phyloP scores from a whole-genome alignment of 2,113 vertebrate species.

The Daphoenositta chrysoptera region DNA sequence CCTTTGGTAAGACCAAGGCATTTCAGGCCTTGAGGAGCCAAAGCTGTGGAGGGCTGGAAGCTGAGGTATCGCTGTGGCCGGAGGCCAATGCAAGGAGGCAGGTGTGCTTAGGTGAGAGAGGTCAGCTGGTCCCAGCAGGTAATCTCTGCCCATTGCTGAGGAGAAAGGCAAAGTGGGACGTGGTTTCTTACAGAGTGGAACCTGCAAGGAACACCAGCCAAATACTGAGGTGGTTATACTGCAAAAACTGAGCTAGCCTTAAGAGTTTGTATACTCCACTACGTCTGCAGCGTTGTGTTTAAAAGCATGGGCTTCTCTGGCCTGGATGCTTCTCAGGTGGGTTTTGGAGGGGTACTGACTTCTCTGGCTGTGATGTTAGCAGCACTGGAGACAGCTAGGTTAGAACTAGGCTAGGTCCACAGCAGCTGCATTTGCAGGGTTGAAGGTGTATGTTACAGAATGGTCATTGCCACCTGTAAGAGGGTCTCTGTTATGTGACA shows the following conservation, averaged over 20 bases:
- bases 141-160: neutral
- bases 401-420: neutral
- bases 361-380: neutral
- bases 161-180: neutral
- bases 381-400: neutral
- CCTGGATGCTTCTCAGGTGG: neutral
- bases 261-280: neutral
- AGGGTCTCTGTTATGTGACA: neutral
- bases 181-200: neutral
- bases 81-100: neutral
- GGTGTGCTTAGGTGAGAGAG: neutral
- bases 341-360: neutral
- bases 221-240: neutral
- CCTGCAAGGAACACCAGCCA: neutral
- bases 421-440: neutral
- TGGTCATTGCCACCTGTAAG: neutral
- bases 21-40: neutral
- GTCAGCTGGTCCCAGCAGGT: neutral
- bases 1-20: neutral
- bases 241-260: neutral
- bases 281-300: neutral
- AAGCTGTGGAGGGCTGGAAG: neutral
- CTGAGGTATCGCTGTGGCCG: neutral
- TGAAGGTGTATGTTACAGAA: neutral
- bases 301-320: neutral